These are phyloP conservation scores for Alces alces DNA, from an alignment of 2,113 vertebrate species.

Conservation along the genomic window DNA sequence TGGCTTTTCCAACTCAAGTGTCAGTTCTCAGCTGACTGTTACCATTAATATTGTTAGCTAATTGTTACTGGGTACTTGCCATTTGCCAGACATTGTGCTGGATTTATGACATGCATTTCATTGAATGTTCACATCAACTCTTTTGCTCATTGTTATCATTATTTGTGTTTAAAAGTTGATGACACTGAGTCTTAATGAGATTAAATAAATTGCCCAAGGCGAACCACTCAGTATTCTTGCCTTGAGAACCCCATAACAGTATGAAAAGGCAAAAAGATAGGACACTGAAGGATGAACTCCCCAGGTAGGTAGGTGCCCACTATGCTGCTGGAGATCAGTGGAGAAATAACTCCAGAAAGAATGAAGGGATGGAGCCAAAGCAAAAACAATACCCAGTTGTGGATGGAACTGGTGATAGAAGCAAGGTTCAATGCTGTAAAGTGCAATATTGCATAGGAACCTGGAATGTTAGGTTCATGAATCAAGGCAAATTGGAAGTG, in stretches of 20 bases:
- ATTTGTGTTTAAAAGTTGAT: conserved; percentile 13
- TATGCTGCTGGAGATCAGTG: background rate
- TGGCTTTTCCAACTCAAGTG: background rate
- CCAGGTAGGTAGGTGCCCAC: background rate
- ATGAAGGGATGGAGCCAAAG: background rate
- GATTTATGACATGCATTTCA: conserved; percentile 14
- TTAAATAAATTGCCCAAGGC: background rate
- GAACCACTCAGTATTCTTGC: background rate
- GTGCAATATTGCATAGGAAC: background rate
- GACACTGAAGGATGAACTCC: background rate
- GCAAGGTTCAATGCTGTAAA: background rate
- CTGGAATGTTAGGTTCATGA: background rate
- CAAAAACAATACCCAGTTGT: background rate
- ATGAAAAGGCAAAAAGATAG: background rate
- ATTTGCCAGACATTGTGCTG: background rate
- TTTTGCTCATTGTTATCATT: background rate
- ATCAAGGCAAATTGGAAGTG: background rate
- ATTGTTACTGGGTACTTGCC: background rate
- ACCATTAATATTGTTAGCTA: background rate
- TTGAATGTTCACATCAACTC: background rate
- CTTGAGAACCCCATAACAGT: background rate
- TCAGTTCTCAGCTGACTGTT: background rate
- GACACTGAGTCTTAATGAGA: background rate
- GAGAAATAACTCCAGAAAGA: background rate
- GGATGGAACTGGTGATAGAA: background rate